A percentile compares a stretch with the other conserved stretches of the same genome.
Conservation (phyloP, 2,797 vertebrate genomes). For the Pristis pectinata region DNA sequence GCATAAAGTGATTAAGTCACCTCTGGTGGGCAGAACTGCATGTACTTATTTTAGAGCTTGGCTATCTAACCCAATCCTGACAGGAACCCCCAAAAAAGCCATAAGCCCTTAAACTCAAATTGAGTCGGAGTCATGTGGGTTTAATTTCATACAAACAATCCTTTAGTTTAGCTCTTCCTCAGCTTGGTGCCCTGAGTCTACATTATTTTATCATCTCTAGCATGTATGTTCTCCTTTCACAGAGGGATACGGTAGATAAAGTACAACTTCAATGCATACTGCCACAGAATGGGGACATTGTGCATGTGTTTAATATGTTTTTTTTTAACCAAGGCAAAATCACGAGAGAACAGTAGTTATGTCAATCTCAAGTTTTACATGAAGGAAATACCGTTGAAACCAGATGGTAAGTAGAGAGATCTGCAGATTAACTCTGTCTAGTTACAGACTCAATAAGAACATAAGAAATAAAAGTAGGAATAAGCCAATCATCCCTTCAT, state of each 20-base stretch:
- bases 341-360: constrained; percentile 62
- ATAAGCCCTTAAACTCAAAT: no score
- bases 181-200: neutral
- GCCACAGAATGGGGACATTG: neutral
- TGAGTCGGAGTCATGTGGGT: no score
- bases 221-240: neutral
- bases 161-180: no score
- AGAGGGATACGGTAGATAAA: neutral
- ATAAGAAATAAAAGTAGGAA: no score
- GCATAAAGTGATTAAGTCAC: no score
- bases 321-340: constrained; percentile 10
- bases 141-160: no score
- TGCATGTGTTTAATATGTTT: neutral
- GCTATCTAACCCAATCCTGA: no score
- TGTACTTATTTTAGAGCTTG: no score
- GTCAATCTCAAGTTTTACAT: constrained; percentile 92
- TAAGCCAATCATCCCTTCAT: no score
- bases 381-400: constrained; percentile 93
- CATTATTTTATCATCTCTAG: neutral
- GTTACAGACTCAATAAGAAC: neutral
- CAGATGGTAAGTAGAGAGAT: constrained; percentile 73
- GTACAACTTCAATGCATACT: neutral
- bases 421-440: neutral
- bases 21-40: no score
- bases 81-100: no score